A percentile compares a stretch with the other conserved stretches of the same genome.
Conservation (phyloP, 2,888 invertebrate species). For the Criorhina ranunculi region DNA sequence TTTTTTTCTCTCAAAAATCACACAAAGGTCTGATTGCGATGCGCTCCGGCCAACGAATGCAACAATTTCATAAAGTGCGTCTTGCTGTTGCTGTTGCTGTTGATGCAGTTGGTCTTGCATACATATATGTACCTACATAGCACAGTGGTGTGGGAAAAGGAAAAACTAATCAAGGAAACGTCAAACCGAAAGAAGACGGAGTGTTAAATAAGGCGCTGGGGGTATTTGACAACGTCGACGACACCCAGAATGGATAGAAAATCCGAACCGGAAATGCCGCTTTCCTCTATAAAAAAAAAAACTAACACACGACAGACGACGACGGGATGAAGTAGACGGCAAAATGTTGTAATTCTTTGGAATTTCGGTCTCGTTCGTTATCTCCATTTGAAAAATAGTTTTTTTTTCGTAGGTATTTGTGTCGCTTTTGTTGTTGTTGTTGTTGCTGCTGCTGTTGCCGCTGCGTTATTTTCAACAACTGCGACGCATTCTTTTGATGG, state of each 20-base stretch:
- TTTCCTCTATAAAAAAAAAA: slow-evolving; percentile 42
- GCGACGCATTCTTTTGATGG: slow-evolving; percentile 58
- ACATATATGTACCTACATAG: neutral
- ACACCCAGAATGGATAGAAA: slow-evolving; percentile 58
- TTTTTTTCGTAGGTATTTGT: slow-evolving; percentile 43
- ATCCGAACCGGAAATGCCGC: slow-evolving; percentile 71
- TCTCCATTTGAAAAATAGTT: slow-evolving; percentile 52
- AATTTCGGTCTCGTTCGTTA: slow-evolving; percentile 64
- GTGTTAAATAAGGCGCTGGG: slow-evolving; percentile 51
- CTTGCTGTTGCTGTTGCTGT: slow-evolving; percentile 27
- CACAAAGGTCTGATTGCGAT: slow-evolving; percentile 34
- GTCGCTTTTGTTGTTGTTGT: slow-evolving; percentile 37
- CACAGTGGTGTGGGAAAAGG: slow-evolving; percentile 27
- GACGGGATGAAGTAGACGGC: slow-evolving; percentile 45
- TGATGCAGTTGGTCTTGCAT: neutral
- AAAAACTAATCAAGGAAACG: slow-evolving; percentile 44
- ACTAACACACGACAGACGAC: slow-evolving; percentile 41
- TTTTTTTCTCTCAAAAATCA: neutral
- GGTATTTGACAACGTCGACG: slow-evolving; percentile 55
- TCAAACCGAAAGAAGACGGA: slow-evolving; percentile 42
- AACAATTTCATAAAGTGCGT: slow-evolving; percentile 12
- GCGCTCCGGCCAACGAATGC: slow-evolving; percentile 50
- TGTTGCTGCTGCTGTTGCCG: slow-evolving; percentile 22
- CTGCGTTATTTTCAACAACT: slow-evolving; percentile 56
- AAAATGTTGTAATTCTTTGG: slow-evolving; percentile 67